Conservation (phyloP, 2,888 invertebrate genomes). For the Eilema caniola region DNA sequence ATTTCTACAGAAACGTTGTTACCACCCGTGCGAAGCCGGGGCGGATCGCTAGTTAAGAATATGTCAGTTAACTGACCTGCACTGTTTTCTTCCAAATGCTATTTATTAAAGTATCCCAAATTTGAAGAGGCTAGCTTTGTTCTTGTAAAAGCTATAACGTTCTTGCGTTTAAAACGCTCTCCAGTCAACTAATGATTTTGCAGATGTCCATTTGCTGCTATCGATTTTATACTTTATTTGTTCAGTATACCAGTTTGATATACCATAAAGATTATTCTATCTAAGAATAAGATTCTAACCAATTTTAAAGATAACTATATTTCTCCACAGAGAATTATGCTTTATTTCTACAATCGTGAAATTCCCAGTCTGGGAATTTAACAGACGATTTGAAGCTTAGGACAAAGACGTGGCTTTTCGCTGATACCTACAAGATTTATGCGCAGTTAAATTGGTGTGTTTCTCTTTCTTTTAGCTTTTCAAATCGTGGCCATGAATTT, state of each 20-base stretch:
- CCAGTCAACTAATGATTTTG: too few species aligned
- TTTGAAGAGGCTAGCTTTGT: too few species aligned
- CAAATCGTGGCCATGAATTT: not conserved
- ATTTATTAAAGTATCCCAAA: too few species aligned
- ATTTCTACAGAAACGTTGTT: too few species aligned
- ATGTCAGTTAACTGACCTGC: too few species aligned
- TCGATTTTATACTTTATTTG: not conserved
- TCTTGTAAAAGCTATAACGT: too few species aligned
- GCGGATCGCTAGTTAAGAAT: too few species aligned
- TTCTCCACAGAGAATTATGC: not conserved
- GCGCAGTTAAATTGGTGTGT: not conserved
- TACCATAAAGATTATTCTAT: not conserved
- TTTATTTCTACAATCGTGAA: not conserved
- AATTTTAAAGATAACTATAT: not conserved
- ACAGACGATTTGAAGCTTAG: not conserved
- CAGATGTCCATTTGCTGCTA: too few species aligned
- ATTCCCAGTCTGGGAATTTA: not conserved
- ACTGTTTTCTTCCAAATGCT: too few species aligned
- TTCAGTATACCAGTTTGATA: not conserved
- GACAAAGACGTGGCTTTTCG: constrained; percentile 1
- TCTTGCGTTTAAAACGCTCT: too few species aligned
- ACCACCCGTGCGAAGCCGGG: too few species aligned
- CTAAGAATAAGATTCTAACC: not conserved
- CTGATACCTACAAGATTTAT: constrained; percentile 6
- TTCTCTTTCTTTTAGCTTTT: not conserved